Percentiles rank a stretch among this genome's conserved stretches.
These are phyloP conservation scores for Oopsacas minuta DNA, from an alignment of 37 sponge, comb jelly and placozoan species.

Conservation along the genomic window DNA sequence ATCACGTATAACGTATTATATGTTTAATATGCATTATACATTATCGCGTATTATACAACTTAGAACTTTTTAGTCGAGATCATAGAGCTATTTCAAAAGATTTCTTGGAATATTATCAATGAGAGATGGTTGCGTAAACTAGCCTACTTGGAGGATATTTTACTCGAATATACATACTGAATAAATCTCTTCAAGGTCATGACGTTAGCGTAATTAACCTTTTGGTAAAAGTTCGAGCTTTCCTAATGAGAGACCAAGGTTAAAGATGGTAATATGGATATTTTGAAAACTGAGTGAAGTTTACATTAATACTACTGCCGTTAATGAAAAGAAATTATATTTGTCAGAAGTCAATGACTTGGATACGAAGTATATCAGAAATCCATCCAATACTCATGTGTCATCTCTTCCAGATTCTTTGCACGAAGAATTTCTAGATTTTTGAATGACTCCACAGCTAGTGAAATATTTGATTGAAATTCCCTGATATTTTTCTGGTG, in stretches of 20 bases:
- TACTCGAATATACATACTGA: background rate
- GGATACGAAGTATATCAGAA: conserved; percentile 1
- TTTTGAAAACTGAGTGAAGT: background rate
- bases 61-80: background rate
- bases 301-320: background rate
- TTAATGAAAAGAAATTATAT: background rate
- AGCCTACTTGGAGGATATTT: conserved; percentile 17
- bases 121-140: background rate
- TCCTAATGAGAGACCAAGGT: conserved; percentile 11
- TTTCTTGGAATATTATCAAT: background rate
- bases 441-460: background rate
- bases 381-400: background rate
- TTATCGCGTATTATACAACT: no score
- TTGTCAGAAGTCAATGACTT: conserved; percentile 3
- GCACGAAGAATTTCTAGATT: conserved; percentile 15
- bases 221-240: background rate
- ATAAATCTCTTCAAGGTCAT: conserved; percentile 14
- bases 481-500: background rate
- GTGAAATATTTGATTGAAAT: background rate
- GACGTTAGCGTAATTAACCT: background rate
- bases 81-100: background rate
- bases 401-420: conserved; percentile 1
- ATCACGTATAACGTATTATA: no score
- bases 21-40: no score
- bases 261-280: conserved; percentile 3